Percentiles rank a stretch among this genome's conserved stretches.
These are phyloP conservation scores for Aethes cnicana DNA, from an alignment of 2,888 invertebrate genomes.

Conservation along the genomic window DNA sequence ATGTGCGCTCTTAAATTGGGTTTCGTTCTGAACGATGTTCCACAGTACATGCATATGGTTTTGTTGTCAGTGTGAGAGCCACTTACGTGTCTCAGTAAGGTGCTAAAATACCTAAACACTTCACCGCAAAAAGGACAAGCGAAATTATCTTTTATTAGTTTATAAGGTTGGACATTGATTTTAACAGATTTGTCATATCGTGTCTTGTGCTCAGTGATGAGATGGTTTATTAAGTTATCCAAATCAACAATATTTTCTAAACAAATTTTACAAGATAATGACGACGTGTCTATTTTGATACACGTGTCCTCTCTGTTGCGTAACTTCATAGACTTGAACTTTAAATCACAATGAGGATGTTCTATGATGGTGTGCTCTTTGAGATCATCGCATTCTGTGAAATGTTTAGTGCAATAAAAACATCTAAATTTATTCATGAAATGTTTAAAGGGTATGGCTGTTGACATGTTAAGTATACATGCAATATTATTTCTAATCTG, in stretches of 20 bases:
- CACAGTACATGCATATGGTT: conserved; percentile 61
- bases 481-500: conserved; percentile 56
- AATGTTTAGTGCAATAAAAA: conserved; percentile 68
- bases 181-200: conserved; percentile 49
- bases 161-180: conserved; percentile 51
- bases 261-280: conserved; percentile 58
- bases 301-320: conserved; percentile 57
- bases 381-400: conserved; percentile 54
- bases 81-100: conserved; percentile 57
- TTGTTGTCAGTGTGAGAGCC: conserved; percentile 56
- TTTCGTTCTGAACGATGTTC: conserved; percentile 55
- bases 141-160: conserved; percentile 55
- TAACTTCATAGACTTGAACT: conserved; percentile 56
- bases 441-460: conserved; percentile 66
- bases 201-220: conserved; percentile 50
- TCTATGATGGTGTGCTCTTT: conserved; percentile 56
- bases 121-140: conserved; percentile 58
- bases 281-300: conserved; percentile 63
- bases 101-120: conserved; percentile 54
- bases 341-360: conserved; percentile 62
- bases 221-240: conserved; percentile 48
- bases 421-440: conserved; percentile 64
- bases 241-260: conserved; percentile 47
- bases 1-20: conserved; percentile 60
- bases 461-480: conserved; percentile 62